Base-by-base conservation (phyloP, 2,797 vertebrate species). In the Carduelis carduelis region DNA sequence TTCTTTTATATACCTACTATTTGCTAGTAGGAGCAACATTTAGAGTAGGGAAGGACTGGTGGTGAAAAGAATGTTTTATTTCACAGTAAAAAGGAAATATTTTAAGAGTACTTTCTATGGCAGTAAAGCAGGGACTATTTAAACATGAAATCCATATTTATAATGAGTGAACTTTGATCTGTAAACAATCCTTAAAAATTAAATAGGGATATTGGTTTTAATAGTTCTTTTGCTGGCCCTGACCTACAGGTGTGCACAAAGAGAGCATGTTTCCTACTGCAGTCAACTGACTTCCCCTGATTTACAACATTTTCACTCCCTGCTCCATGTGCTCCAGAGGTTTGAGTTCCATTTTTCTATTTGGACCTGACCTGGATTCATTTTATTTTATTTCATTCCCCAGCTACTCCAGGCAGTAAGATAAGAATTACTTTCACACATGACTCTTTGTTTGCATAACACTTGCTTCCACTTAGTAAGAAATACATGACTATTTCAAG, bases 101-200 rank as follows among this genome's bases (percentile, higher is more conserved):
- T 89, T 91, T 83, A 66, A 83, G 53, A 88, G 53, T 68, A 53
- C 15, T 83, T 92, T 83, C 83, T 71, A 55, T 9, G 39, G 69
- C 26, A 91, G 63, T 86, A 91, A 95, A 91, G 18, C 61, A 89
- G 79, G 23, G 39, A 49, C 72, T 91, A 83, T 76, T 89, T 91
- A 94, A 95, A 86, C 35, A 12, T 72, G 76, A 78, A 69, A 88
- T 75, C 24, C 65, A 68, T 85, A 86, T 92, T 87, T 89, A 92
- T 87, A 93, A 94, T 75, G 79, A 93, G 53, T 64, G 43, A 32
- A 86, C 90, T 95, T 90, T 94, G 90, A 91, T 94, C 83, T 95
- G 90, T 94, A 95, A 96, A 94, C 87, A 94, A 78, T 91, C 71
- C 41, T 89, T 94, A 89, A 93, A 96, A 87, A 89, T 76, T 92